Evolutionary conservation across 2,113 vertebrate species (phyloP).

Genomic region (Psettodes erumei): DNA sequence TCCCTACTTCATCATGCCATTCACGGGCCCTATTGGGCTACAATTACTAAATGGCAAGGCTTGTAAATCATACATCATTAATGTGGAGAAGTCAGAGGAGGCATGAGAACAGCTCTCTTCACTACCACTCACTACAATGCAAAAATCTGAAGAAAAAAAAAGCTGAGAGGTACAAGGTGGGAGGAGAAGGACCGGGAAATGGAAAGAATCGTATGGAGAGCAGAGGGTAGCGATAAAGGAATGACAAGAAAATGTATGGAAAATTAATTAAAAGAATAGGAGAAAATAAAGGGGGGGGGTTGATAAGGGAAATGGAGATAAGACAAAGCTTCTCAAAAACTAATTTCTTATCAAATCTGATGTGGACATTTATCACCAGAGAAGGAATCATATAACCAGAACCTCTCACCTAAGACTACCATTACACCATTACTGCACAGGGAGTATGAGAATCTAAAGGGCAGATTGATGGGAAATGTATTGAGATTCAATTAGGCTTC

Average conservation of each 20-base stretch:
- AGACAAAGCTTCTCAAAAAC: no score
- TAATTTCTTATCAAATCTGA: no score
- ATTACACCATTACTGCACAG: not conserved
- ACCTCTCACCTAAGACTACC: not conserved
- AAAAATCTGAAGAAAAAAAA: no score
- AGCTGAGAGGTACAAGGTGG: not conserved
- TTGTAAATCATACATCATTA: slow-evolving; percentile 83
- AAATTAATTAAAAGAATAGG: not conserved
- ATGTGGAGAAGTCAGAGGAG: slow-evolving; percentile 58
- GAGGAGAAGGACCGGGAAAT: not conserved
- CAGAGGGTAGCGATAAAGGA: not conserved
- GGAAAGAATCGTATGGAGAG: not conserved
- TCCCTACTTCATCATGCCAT: slow-evolving; percentile 78
- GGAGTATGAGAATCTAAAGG: not conserved
- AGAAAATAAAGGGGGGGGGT: not conserved
- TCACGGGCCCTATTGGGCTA: slow-evolving; percentile 80
- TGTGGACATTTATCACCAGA: not conserved
- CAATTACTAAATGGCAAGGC: slow-evolving; percentile 82
- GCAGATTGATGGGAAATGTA: not conserved
- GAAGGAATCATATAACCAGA: not conserved
- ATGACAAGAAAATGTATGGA: not conserved
- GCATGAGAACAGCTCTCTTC: slow-evolving; percentile 20
- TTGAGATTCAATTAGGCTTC: not conserved
- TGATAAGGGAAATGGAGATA: not conserved
- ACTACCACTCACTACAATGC: not conserved